Percentiles rank a stretch among this genome's conserved stretches.
These are phyloP conservation scores for Euura saliciscinereae DNA, from an alignment of 1,140 invertebrate species.

Conservation along the genomic window DNA sequence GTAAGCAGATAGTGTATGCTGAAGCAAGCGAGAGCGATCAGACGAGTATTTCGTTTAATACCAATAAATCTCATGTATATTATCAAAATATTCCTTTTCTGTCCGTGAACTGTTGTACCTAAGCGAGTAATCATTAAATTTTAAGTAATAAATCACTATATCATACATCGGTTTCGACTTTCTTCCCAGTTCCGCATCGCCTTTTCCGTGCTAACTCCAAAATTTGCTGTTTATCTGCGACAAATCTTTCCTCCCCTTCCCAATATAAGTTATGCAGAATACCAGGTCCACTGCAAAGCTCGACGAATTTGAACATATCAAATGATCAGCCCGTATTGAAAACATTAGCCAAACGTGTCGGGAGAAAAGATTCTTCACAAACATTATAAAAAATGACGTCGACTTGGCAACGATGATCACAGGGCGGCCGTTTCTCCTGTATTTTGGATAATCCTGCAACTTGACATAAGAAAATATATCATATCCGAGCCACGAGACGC, in stretches of 20 bases:
- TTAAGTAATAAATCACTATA: not conserved
- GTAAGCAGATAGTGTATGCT: slow-evolving; percentile 26
- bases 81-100: slow-evolving; percentile 39
- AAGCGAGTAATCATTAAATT: not conserved
- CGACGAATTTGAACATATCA: not conserved
- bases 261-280: not conserved
- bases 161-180: slow-evolving; percentile 3
- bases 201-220: not conserved
- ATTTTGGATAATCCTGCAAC: slow-evolving; percentile 64
- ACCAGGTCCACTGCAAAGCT: not conserved
- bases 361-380: slow-evolving; percentile 50
- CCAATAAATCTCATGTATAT: slow-evolving; percentile 16
- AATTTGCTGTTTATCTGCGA: not conserved
- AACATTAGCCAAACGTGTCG: not conserved
- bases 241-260: not conserved
- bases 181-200: not conserved
- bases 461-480: slow-evolving; percentile 54
- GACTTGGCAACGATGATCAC: slow-evolving; percentile 27
- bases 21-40: slow-evolving; percentile 50
- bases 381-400: slow-evolving; percentile 21
- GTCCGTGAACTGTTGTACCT: slow-evolving; percentile 21
- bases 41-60: slow-evolving; percentile 30
- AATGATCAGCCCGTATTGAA: not conserved
- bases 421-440: slow-evolving; percentile 33
- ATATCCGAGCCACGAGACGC: slow-evolving; percentile 68